These are phyloP conservation scores for Clarias fuscus DNA, from an alignment of 2,797 vertebrate species.

Conservation along the genomic window DNA sequence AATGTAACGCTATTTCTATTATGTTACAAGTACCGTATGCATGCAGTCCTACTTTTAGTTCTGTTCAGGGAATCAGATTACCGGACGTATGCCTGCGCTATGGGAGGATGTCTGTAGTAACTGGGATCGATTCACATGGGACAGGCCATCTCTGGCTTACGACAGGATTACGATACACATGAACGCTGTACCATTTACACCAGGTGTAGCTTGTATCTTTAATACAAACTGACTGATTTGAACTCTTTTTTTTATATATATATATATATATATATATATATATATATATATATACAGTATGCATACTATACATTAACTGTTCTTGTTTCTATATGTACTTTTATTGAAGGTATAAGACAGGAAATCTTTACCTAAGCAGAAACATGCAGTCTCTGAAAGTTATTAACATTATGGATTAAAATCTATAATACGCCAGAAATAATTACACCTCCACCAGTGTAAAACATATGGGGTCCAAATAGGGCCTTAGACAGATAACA, in stretches of 20 bases:
- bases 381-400: background rate
- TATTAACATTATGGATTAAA: background rate
- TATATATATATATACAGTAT: background rate
- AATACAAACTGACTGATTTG: background rate
- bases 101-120: background rate
- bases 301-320: background rate
- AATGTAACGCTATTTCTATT: background rate
- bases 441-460: background rate
- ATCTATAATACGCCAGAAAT: background rate
- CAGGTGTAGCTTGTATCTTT: background rate
- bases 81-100: background rate
- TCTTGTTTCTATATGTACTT: background rate
- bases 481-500: background rate
- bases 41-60: background rate
- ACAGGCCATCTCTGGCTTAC: background rate
- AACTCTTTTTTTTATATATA: background rate
- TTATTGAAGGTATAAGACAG: background rate
- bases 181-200: background rate
- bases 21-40: background rate
- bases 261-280: background rate
- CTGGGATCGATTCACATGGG: background rate
- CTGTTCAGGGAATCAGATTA: background rate
- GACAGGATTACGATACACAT: background rate
- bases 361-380: background rate
- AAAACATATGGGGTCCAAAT: background rate